These are phyloP conservation scores for Anarsia innoxiella DNA, from an alignment of 2,888 invertebrate species.

Conservation along the genomic window DNA sequence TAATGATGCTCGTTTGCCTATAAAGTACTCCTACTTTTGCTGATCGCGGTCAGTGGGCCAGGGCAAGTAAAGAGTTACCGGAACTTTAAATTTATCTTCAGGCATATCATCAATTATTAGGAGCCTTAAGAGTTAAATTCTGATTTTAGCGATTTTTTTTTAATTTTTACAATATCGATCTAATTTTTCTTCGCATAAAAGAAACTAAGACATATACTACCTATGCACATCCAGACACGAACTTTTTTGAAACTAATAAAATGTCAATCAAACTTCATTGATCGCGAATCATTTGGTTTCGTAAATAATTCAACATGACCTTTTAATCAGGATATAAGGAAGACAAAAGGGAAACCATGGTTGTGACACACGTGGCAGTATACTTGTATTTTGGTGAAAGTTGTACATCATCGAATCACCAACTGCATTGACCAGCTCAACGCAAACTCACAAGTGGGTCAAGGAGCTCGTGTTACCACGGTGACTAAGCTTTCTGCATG, in stretches of 20 bases:
- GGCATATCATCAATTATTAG: too few relatives aligned
- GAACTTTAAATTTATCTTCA: conserved; percentile 41
- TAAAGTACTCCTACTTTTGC: conserved; percentile 45
- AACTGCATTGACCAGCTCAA: conserved; percentile 48
- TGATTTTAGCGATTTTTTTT: too few relatives aligned
- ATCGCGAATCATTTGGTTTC: too few relatives aligned
- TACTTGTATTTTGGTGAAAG: conserved; percentile 62
- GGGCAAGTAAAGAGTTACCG: conserved; percentile 57
- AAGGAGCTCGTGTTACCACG: conserved; percentile 53
- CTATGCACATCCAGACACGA: too few relatives aligned
- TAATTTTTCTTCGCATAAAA: too few relatives aligned
- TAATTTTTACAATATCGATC: too few relatives aligned
- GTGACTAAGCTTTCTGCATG: conserved; percentile 45
- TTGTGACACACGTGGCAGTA: conserved; percentile 24
- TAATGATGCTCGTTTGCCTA: too few relatives aligned
- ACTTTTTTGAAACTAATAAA: too few relatives aligned
- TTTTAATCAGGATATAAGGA: too few relatives aligned
- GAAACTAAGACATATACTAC: too few relatives aligned
- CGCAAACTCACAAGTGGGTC: conserved; percentile 52
- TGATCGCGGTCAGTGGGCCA: conserved; percentile 67
- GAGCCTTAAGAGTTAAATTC: conserved; percentile 39
- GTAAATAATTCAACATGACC: too few relatives aligned
- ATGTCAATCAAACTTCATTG: too few relatives aligned
- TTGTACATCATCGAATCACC: conserved; percentile 50
- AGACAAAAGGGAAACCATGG: conserved; percentile 30